Evolutionary conservation across 2,113 vertebrate species (phyloP), one percentile per base, ranked within the genome.

Genomic region (Chaenocephalus aceratus): DNA sequence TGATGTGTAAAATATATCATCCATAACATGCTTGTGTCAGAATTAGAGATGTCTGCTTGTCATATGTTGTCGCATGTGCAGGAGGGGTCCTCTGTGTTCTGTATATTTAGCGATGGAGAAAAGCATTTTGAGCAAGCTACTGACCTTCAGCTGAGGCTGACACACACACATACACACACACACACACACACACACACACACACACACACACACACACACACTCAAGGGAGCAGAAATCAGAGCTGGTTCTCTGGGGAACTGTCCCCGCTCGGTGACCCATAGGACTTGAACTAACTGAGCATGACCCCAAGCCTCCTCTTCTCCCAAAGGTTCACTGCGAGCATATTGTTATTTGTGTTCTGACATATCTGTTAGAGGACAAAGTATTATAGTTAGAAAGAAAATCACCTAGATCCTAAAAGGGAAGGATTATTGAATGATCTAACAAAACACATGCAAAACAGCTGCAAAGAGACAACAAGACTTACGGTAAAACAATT

Each of bases 31-130:
- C 63, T 49, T 60, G 72, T 68, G 16, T 80, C 48, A 62, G 10
- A 65, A 72, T 63, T 69, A 73, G 80, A 84, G 66, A 30, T 48
- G 82, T 80, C 41, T 23, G 23, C 10, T 12, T 77, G 74, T 68
- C 49, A 53, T 16, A 45, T 59, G 44, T 46, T 58, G 56, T 21
- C 0, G 7, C 21, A 30, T 70, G 10, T 21, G 30, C 26, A 72
- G 45, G 57, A 53, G 6, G 67, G 71, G 58, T 53, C 30, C 7
- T 70, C 62, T 52, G 49, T 57, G 46, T 34, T 88, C 36, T 30
- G 60, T 86, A 83, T 85, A 89, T 88, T 85, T 83, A 83, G 71
- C 45, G 0, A 52, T 45, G 54, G 60, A 80, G 68, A 30, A 26
- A 73, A 75, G 74, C 72, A 81, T 79, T 70, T 77, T 78, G 72